Evolutionary conservation across 1,140 invertebrate species (phyloP).

Genomic region (Holcopasites calliopsidis): DNA sequence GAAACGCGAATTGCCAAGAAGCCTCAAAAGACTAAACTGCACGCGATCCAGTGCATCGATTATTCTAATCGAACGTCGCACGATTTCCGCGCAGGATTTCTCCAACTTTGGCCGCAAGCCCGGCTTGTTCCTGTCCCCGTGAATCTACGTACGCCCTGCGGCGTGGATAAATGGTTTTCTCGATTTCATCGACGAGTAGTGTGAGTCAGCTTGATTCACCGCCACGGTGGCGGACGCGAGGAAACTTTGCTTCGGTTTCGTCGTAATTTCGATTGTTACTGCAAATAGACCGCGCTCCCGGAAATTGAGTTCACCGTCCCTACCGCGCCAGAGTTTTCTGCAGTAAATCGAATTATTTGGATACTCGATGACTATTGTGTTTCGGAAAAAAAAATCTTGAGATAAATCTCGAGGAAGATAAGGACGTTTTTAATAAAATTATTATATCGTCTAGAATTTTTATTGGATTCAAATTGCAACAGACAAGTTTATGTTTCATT

Average conservation of each 20-base stretch:
- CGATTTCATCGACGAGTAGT: neutral
- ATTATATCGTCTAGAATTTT: too few relatives aligned
- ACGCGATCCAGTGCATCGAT: conserved; percentile 46
- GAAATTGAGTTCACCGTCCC: too few relatives aligned
- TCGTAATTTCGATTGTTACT: conserved; percentile 24
- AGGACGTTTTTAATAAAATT: too few relatives aligned
- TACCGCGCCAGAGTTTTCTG: too few relatives aligned
- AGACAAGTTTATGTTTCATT: conserved; percentile 2
- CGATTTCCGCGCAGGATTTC: neutral
- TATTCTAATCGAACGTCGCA: conserved; percentile 45
- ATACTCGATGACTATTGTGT: too few relatives aligned
- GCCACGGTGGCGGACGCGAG: neutral
- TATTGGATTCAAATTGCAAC: too few relatives aligned
- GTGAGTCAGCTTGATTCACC: conserved; percentile 10
- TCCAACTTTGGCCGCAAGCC: conserved; percentile 51
- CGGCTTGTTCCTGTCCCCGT: conserved; percentile 21
- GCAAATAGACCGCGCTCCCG: neutral
- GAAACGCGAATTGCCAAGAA: neutral
- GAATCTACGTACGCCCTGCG: conserved; percentile 40
- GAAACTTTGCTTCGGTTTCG: conserved; percentile 14
- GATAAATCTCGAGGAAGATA: too few relatives aligned
- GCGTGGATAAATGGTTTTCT: conserved; percentile 28
- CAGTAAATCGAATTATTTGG: too few relatives aligned
- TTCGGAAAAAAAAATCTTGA: too few relatives aligned
- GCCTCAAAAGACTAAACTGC: conserved; percentile 18